Evolutionary conservation across 2,797 vertebrate genomes (phyloP).

Genomic region (Chelonia mydas): DNA sequence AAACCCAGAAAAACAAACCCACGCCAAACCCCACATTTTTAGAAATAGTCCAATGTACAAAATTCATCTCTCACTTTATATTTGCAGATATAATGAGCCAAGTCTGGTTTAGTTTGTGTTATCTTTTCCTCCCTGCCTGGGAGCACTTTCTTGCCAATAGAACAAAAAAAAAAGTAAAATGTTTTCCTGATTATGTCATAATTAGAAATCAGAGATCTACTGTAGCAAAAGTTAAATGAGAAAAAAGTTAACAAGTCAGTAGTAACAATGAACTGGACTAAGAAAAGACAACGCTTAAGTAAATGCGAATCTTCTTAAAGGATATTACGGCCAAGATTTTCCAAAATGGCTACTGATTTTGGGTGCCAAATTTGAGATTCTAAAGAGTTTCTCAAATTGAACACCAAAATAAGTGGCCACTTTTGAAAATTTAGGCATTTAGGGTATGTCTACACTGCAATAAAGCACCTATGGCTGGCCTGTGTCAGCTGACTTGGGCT

Average conservation of each 20-base stretch:
- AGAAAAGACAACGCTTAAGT: background rate
- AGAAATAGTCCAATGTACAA: slow-evolving; percentile 30
- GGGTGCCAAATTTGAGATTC: background rate
- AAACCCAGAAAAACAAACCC: slow-evolving; percentile 16
- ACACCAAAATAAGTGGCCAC: background rate
- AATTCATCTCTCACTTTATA: slow-evolving; percentile 55
- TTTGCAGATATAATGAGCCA: slow-evolving; percentile 45
- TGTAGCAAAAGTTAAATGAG: slow-evolving; percentile 14
- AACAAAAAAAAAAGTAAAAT: slow-evolving; percentile 32
- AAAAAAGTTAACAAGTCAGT: slow-evolving; percentile 43
- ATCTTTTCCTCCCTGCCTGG: slow-evolving; percentile 51
- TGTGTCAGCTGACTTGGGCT: background rate
- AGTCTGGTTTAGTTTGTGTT: slow-evolving; percentile 47
- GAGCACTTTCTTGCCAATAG: slow-evolving; percentile 50
- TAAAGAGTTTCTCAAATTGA: background rate
- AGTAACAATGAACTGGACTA: slow-evolving; percentile 17
- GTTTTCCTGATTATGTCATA: slow-evolving; percentile 58
- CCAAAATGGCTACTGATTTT: background rate
- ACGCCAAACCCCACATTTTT: background rate
- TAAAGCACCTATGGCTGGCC: background rate
- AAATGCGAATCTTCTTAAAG: background rate
- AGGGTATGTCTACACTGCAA: background rate
- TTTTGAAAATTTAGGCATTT: slow-evolving; percentile 15
- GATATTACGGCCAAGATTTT: background rate
- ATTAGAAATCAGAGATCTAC: slow-evolving; percentile 43